Conservation (phyloP, 2,888 invertebrate species). For the Entomobrya proxima region DNA sequence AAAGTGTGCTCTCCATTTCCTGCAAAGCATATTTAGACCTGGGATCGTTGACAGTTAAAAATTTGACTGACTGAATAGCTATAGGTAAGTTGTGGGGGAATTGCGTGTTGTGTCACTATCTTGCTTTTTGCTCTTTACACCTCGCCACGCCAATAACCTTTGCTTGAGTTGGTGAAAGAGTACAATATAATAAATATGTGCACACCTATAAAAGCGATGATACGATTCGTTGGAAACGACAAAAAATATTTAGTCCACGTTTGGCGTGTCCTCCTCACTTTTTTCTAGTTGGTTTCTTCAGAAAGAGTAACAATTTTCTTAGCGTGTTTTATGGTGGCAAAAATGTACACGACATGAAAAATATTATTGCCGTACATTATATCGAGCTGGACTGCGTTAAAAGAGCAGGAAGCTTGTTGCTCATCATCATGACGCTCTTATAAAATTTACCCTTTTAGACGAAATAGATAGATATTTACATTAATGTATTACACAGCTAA, state of each 20-base stretch:
- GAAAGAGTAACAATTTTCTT: not conserved
- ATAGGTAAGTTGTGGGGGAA: not conserved
- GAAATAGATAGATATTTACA: not conserved
- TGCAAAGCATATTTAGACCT: no score
- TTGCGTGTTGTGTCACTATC: slow-evolving; percentile 28
- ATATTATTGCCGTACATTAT: not conserved
- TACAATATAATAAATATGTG: no score
- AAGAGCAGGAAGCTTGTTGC: slow-evolving; percentile 40
- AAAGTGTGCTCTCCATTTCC: not conserved
- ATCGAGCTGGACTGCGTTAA: not conserved
- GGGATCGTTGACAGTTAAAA: not conserved
- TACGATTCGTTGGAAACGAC: not conserved
- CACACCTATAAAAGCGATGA: not conserved
- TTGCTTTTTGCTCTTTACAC: not conserved
- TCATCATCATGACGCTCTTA: not conserved
- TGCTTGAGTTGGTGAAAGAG: not conserved
- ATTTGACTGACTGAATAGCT: not conserved
- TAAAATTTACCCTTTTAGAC: not conserved
- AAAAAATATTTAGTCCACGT: slow-evolving; percentile 11
- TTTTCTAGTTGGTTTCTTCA: not conserved
- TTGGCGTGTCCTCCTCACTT: not conserved
- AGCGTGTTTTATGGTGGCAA: not conserved
- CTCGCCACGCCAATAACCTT: slow-evolving; percentile 11
- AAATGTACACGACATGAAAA: not conserved
- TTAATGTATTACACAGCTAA: not conserved